These are phyloP conservation scores for Caenorhabditis sinica DNA, from an alignment of 2,888 invertebrate species.

Conservation along the genomic window DNA sequence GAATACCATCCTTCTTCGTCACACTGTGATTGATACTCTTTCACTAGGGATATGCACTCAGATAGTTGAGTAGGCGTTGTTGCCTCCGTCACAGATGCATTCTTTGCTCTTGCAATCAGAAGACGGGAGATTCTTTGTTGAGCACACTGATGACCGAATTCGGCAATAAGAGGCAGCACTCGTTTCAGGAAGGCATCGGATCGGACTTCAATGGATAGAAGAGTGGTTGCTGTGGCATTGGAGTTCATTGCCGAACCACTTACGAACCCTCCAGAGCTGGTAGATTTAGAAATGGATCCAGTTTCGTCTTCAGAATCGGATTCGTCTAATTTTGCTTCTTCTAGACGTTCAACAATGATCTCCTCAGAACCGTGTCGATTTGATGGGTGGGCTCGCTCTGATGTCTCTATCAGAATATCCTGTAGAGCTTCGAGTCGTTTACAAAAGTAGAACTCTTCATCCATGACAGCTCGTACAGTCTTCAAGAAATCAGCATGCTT, in stretches of 20 bases:
- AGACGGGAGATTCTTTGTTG: constrained; percentile 93
- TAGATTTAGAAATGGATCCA: constrained; percentile 31
- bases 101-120: constrained; percentile 75
- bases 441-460: constrained; percentile 88
- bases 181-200: constrained; percentile 53
- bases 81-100: constrained; percentile 55
- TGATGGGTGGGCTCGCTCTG: constrained; percentile 59
- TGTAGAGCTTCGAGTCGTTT: constrained; percentile 87
- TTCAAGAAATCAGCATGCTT: constrained; percentile 88
- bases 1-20: constrained; percentile 68
- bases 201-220: constrained; percentile 60
- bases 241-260: constrained; percentile 25
- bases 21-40: constrained; percentile 62
- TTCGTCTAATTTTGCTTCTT: constrained; percentile 49
- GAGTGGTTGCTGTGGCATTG: constrained; percentile 63
- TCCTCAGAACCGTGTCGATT: constrained; percentile 48
- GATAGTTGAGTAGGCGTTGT: constrained; percentile 63
- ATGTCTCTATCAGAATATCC: constrained; percentile 67
- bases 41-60: constrained; percentile 58
- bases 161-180: constrained; percentile 85
- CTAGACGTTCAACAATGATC: constrained; percentile 38
- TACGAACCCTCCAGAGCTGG: constrained; percentile 43
- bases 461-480: constrained; percentile 88
- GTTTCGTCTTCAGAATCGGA: constrained; percentile 51
- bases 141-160: constrained; percentile 91